Conservation (phyloP, 2,888 invertebrate genomes). For the Autographa gamma region DNA sequence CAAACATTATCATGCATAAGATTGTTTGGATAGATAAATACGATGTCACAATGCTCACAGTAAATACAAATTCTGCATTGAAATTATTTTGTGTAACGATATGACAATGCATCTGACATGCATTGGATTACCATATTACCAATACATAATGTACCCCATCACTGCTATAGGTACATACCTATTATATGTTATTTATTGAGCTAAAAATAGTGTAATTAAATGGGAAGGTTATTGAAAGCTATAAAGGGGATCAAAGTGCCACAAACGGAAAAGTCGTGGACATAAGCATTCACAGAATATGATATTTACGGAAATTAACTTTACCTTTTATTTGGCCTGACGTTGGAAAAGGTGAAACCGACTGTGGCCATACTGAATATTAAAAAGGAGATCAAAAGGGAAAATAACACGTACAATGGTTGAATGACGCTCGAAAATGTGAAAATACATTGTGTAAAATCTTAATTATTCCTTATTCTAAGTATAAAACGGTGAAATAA, state of each 20-base stretch:
- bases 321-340: neutral
- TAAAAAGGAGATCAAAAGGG: constrained; percentile 4
- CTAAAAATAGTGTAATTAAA: neutral
- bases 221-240: neutral
- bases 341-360: constrained; percentile 1
- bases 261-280: constrained; percentile 1
- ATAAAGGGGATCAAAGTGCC: constrained; percentile 1
- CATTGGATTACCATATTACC: no score
- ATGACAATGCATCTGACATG: constrained; percentile 8
- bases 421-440: constrained; percentile 1
- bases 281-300: constrained; percentile 4
- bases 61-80: constrained; percentile 23
- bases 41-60: constrained; percentile 1
- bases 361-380: neutral
- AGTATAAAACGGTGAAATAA: no score
- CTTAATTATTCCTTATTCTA: neutral
- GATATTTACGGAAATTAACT: constrained; percentile 1
- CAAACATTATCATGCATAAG: neutral
- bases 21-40: constrained; percentile 21
- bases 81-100: constrained; percentile 16
- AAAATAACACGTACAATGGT: constrained; percentile 1
- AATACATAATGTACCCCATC: neutral
- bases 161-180: no score
- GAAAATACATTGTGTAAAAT: neutral
- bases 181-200: no score